Evolutionary conservation across 1,140 invertebrate genomes (phyloP).

Genomic region (Drosophila pachea): DNA sequence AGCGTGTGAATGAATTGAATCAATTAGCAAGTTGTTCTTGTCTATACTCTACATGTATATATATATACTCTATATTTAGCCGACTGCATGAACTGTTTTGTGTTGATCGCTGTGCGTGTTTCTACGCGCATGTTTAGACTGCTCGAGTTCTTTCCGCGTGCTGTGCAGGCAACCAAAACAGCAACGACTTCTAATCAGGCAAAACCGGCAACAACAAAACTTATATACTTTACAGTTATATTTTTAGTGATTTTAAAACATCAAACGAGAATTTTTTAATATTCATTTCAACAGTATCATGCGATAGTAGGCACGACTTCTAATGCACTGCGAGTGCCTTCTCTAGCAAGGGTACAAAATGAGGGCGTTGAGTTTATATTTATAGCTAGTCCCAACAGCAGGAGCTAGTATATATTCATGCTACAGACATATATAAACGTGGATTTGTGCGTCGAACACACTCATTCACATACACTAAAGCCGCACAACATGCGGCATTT

Average conservation of each 20-base stretch:
- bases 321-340: neutral
- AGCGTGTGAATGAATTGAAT: constrained; percentile 24
- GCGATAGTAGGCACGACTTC: neutral
- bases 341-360: constrained; percentile 35
- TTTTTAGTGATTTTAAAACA: neutral
- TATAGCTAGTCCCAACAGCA: constrained; percentile 43
- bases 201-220: neutral
- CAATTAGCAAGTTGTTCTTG: constrained; percentile 32
- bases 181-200: constrained; percentile 2
- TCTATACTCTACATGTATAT: neutral
- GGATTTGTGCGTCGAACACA: neutral
- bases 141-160: constrained; percentile 56
- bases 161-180: constrained; percentile 40
- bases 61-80: neutral
- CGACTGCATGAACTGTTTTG: constrained; percentile 21
- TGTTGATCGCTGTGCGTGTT: constrained; percentile 15
- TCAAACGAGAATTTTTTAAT: too few relatives aligned
- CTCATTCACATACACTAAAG: neutral
- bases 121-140: constrained; percentile 12
- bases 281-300: too few relatives aligned
- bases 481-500: constrained; percentile 37
- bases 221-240: constrained; percentile 3
- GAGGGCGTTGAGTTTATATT: constrained; percentile 57
- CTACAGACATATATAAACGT: constrained; percentile 5
- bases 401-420: constrained; percentile 44